Evolutionary conservation across 2,797 vertebrate species (phyloP), one percentile per base, ranked within the genome.

Genomic region (Staurois parvus): DNA sequence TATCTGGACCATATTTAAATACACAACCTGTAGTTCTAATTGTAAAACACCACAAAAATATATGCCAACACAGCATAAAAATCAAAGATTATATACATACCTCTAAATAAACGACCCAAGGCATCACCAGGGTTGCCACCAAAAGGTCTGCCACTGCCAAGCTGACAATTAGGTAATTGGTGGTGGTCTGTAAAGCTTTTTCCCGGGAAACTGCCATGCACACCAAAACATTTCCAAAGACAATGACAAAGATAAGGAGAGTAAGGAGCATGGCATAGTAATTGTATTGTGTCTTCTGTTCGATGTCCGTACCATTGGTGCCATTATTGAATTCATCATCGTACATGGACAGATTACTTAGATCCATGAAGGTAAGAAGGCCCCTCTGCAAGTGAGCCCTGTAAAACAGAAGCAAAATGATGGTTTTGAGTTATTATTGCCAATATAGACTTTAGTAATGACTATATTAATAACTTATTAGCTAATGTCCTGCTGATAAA

Each of bases 161-260:
- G 90, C 98, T 99, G 89, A 99, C 98, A 0, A 99, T 99, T 94
- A 99, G 91, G 95, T 99, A 99, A 94, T 99, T 99, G 90, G 98
- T 99, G 88, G 98, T 99, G 74, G 98, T 99, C 94, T 99, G 98
- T 84, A 99, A 94, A 66, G 98, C 96, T 87, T 98, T 98, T 90
- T 99, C 98, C 7, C 97, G 93, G 75, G 97, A 99, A 85, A 99
- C 98, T 0, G 98, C 98, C 89, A 99, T 99, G 91, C 98, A 99
- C 88, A 99, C 98, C 91, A 99, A 93, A 84, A 99, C 98, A 0
- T 99, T 99, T 89, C 98, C 98, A 0, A 99, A 99, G 89, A 99
- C 95, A 1, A 99, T 99, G 93, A 99, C 88, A 0, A 98, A 98
- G 93, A 99, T 99, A 92, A 99, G 98, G 45, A 99, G 95, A 0